Evolutionary conservation across 2,888 invertebrate species (phyloP), one percentile per base, ranked within the genome.

Genomic region (Parelbella ahira): DNA sequence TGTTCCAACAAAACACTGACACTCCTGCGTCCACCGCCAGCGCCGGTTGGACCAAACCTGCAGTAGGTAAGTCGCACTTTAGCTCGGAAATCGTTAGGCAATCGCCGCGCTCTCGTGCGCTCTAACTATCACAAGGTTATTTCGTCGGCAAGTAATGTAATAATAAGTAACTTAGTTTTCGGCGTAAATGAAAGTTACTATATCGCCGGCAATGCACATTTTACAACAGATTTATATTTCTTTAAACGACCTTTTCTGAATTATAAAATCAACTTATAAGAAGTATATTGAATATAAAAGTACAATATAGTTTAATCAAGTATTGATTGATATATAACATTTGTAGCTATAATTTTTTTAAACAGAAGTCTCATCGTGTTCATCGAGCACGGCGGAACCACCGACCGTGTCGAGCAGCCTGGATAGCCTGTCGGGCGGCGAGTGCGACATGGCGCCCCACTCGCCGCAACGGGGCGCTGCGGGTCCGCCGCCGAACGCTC

Each of bases 391-490:
- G 53, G 67, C 64, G 60, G 68, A 74, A 27, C 55, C 69, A 50
- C 65, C 73, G 59, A 86, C 81, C 69, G 86, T 83, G 78, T 83
- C 84, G 61, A 80, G 76, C 77, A 79, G 82, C 68, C 79, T 83
- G 78, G 81, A 84, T 60, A 78, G 78, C 61, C 67, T 76, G 60
- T 73, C 82, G 75, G 83, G 86, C 74, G 80, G 81, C 79, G 86
- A 83, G 79, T 75, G 83, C 72, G 87, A 86, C 60, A 86, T 87
- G 88, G 84, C 87, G 81, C 86, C 87, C 51, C 86, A 86, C 75
- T 84, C 87, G 80, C 86, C 87, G 57, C 76, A 75, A 69, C 78
- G 86, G 60, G 73, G 66, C 58, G 67, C 64, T 36, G 60, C 68
- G 45, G 68, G 66, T 28, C 59, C 57, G 44, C 63, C 39, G 25